Percentiles rank a stretch among this genome's conserved stretches.
These are phyloP conservation scores for Chalcosyrphus nemorum DNA, from an alignment of 2,888 invertebrate species.

Conservation along the genomic window DNA sequence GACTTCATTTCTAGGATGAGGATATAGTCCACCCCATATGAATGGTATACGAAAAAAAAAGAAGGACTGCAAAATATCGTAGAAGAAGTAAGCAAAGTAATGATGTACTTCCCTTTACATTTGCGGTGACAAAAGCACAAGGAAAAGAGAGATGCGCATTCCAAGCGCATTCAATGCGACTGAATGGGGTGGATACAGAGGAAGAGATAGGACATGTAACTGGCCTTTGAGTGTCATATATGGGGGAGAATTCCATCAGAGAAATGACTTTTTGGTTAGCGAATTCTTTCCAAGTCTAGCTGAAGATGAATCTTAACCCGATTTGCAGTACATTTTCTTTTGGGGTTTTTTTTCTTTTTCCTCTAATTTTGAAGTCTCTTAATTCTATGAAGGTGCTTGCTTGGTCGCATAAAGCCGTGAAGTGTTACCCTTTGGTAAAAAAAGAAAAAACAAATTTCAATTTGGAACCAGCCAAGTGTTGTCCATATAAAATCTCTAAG, in stretches of 20 bases:
- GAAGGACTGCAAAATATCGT: not conserved
- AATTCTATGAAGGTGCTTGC: conserved; percentile 31
- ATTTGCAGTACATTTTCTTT: conserved; percentile 46
- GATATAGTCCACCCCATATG: not conserved
- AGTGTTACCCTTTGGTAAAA: conserved; percentile 24
- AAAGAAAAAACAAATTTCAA: conserved; percentile 50
- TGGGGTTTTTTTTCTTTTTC: not conserved
- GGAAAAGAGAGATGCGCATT: conserved; percentile 21
- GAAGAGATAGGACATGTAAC: conserved; percentile 28
- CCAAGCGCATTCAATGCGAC: not conserved
- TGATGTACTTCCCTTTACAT: conserved; percentile 47
- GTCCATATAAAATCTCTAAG: not conserved
- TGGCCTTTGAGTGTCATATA: conserved; percentile 47
- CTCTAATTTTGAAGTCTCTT: conserved; percentile 16
- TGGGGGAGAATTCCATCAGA: conserved; percentile 28
- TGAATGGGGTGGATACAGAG: not conserved
- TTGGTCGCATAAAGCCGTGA: conserved; percentile 6
- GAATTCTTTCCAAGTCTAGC: not conserved
- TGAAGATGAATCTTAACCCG: conserved; percentile 50
- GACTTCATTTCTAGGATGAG: conserved; percentile 13
- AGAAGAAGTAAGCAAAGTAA: conserved; percentile 52
- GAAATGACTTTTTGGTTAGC: conserved; percentile 21
- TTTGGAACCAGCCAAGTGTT: conserved; percentile 39
- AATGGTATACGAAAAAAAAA: not conserved
- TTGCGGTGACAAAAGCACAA: conserved; percentile 45